These are phyloP conservation scores for Pseudorectes ferrugineus DNA, from an alignment of 2,113 vertebrate genomes.

Conservation along the genomic window DNA sequence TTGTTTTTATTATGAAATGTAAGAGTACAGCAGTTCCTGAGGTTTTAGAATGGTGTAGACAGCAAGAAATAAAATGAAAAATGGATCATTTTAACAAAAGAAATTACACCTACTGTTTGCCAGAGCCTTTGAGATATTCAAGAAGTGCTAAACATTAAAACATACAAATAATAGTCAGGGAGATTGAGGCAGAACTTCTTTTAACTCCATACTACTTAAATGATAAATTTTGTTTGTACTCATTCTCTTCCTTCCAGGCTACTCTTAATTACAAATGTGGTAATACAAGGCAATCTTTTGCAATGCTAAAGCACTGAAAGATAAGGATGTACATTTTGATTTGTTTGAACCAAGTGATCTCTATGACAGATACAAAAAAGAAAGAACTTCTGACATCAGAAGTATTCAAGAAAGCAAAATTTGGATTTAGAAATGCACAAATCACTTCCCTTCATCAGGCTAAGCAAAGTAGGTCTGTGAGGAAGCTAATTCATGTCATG, in stretches of 20 bases:
- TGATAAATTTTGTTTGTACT: not conserved
- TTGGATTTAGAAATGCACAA: not conserved
- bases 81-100: not conserved
- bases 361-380: not conserved
- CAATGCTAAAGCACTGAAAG: constrained; percentile 6
- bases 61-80: not conserved
- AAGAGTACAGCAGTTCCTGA: not conserved
- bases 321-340: not conserved
- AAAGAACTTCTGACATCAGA: constrained; percentile 1
- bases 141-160: not conserved
- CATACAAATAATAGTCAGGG: not conserved
- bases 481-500: constrained; percentile 20
- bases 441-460: not conserved
- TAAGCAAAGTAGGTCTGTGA: not conserved
- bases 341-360: not conserved
- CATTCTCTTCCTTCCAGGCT: not conserved
- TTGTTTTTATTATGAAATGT: not conserved
- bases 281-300: not conserved
- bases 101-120: not conserved
- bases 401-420: not conserved
- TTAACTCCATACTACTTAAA: not conserved
- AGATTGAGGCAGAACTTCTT: not conserved
- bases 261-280: not conserved
- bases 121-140: not conserved
- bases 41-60: not conserved